Evolutionary conservation across 1,140 invertebrate species (phyloP), one percentile per base, ranked within the genome.

Genomic region (Rhagoletis pomonella): DNA sequence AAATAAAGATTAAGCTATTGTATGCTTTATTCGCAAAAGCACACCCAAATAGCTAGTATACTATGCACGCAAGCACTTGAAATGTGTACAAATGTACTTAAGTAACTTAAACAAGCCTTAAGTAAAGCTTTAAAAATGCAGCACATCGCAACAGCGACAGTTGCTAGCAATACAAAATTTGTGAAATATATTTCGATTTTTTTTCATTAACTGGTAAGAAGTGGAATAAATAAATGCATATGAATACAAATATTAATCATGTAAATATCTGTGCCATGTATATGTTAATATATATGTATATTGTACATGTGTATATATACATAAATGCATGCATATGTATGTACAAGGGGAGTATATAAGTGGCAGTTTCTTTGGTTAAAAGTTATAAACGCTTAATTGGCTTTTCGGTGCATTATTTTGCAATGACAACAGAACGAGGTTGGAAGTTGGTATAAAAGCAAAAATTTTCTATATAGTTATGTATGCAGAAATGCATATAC

Each of bases 61-160:
- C 6, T 64, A 64, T 67, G n/a, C 47, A 29, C n/a, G 0, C 4
- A 19, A 81, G 17, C 55, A 19, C 12, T 19, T n/a, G n/a, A 19
- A 3, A 73, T 73, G 67, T 73, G 7, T 58, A 81, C 7, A 81
- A 81, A 81, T 55, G 4, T 19, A 77, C 44, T 55, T 77, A 47
- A 77, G 69, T n/a, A 39, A 81, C 47, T 19, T 55, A 29, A 81
- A 58, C 7, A 55, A 50, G 47, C 1, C 60, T 12, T n/a, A 73
- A 7, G 69, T 47, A 14, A 6, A 73, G 17, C 4, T 44, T 73
- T 44, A 47, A 77, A 10, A 0, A 55, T 55, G 50, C 50, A 55
- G 50, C 50, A 62, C 60, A 62, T 3, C 1, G 60, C n/a, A 62
- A 44, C 6, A 73, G 14, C 5, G 17, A 17, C 14, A 73, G 14